Base-by-base conservation (phyloP, 2,888 invertebrate genomes). In the Anorthoa munda region DNA sequence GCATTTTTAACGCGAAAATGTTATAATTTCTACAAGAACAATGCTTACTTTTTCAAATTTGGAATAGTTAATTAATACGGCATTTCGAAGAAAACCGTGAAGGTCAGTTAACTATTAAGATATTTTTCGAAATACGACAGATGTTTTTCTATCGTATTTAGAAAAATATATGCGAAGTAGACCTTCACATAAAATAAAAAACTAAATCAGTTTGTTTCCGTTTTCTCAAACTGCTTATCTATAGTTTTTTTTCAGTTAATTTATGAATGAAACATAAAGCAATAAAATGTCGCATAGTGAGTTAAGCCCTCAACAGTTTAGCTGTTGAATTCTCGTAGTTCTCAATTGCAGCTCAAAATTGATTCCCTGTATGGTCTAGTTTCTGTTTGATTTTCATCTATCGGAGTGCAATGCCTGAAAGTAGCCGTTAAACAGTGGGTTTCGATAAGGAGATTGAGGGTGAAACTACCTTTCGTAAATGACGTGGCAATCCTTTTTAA, bases 401-500 rank as follows among this genome's bases (percentile, higher is more conserved):
- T 18, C 31, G 46, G n/a, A 75, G n/a, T 31, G 50, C 15, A 58
- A 39, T n/a, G 18, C 50, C 15, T 31, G 51, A 31, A 17, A 4
- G 5, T 51, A 31, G 23, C 31, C 21, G 12, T 23, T 46, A 48
- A 61, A 72, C 13, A 46, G 5, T 13, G 17, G 23, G n/a, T 17
- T 31, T n/a, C n/a, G n/a, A 39, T 60, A 39, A n/a, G 26, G n/a
- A 13, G 58, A 4, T 67, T 26, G 18, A 39, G 51, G 31, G 59
- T 23, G 17, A 48, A 15, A 18, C 48, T 60, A 31, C 39, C 31
- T 59, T 18, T 58, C 17, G 26, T 15, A 1, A 48, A 60, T 11
- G 17, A 55, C 39, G 45, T 56, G 39, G 50, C 77, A 61, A 75
- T 53, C 45, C 51, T 66, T 69, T 50, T 45, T 48, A 68, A 18